phyloP scores from a whole-genome alignment of 1,140 invertebrate species.

The Caligus rogercresseyi region DNA sequence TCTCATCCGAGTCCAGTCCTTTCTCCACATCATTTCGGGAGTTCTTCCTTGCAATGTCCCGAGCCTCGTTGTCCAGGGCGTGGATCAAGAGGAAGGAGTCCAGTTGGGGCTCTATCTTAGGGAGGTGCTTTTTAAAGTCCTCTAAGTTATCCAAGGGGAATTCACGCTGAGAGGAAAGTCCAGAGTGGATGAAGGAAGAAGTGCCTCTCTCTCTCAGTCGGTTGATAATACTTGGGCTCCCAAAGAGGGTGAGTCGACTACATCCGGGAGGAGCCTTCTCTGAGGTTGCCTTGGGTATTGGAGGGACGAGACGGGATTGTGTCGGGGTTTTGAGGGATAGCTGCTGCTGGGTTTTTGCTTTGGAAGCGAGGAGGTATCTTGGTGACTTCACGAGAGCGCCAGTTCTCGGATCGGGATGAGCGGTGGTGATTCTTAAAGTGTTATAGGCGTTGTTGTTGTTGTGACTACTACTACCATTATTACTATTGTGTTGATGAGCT shows the following conservation, averaged over 20 bases:
- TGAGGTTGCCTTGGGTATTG: neutral
- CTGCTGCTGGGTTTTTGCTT: neutral
- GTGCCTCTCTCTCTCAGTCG: neutral
- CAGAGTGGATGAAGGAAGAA: neutral
- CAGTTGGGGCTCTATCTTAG: neutral
- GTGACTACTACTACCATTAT: neutral
- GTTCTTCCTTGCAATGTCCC: neutral
- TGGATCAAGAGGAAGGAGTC: constrained; percentile 6
- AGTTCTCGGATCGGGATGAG: neutral
- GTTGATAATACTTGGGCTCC: neutral
- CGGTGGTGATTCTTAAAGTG: too few species aligned
- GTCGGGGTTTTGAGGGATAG: neutral
- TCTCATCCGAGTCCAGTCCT: constrained; percentile 3
- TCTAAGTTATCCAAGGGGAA: neutral
- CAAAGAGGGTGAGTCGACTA: neutral
- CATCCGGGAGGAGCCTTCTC: neutral
- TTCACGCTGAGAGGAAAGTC: neutral
- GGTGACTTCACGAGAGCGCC: constrained; percentile 1
- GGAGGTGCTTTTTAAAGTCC: neutral
- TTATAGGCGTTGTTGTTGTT: too few species aligned
- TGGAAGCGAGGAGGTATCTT: constrained; percentile 10
- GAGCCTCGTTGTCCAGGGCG: neutral
- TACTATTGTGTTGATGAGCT: too few species aligned
- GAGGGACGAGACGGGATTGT: neutral
- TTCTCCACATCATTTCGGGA: constrained; percentile 7